Evolutionary conservation across 2,888 invertebrate species (phyloP), one percentile per base, ranked within the genome.

Genomic region (Apamea epomidion): DNA sequence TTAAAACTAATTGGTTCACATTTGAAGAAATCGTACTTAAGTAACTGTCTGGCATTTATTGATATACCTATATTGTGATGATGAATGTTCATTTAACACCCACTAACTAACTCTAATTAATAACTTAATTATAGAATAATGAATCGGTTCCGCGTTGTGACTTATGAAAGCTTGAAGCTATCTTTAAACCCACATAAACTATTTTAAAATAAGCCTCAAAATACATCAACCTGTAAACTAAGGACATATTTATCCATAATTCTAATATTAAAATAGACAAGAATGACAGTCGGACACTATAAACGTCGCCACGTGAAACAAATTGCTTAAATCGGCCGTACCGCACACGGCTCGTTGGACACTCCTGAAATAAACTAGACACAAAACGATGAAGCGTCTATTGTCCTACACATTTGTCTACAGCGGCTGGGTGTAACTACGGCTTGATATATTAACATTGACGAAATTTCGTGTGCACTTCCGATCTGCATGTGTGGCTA

Each of bases 361-460:
- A 85, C 89, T 89, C 91, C 93, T 90, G 92, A 93, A 95, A 96
- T 96, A 96, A 92, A 94, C 93, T 92, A 92, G 93, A 94, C 94
- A 91, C 90, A 94, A 94, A 93, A 94, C 91, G 90, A 92, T 86
- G 78, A 85, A 80, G 54, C 78, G 76, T 87, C 86, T 86, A 89
- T 90, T 85, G 89, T 88, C 83, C 83, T 83, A 90, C 88, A 83
- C 90, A 83, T 81, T 79, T 81, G 89, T 86, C 86, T 88, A 82
- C 82, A 80, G 84, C 81, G 76, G 77, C 80, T 86, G 89, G 89
- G 88, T 82, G 90, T 88, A 85, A 80, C 88, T 85, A 74, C 70
- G 21, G 29, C 60, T 83, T 88, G 85, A 90, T 86, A 88, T 89
- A 90, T 89, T 82, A 75, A 81, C 82, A 80, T 82, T 84, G 88